Percentiles rank a stretch among this genome's conserved stretches.
These are phyloP conservation scores for Ginglymostoma cirratum DNA, from an alignment of 2,113 vertebrate genomes.

Conservation along the genomic window DNA sequence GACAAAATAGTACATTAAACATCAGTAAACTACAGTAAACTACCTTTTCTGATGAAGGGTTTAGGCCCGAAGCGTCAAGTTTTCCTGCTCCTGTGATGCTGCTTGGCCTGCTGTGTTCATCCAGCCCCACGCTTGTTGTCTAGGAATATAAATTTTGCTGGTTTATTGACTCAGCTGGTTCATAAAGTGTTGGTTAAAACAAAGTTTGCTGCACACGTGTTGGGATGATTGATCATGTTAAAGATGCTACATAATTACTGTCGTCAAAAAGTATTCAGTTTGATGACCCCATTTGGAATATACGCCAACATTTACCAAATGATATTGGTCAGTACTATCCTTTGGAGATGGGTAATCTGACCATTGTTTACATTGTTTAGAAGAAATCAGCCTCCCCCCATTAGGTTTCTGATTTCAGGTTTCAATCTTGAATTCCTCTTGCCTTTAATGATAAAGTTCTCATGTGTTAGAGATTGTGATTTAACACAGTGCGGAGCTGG, in stretches of 20 bases:
- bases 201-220: no score
- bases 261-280: not conserved
- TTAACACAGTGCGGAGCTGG: no score
- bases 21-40: no score
- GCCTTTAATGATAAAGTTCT: not conserved
- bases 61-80: no score
- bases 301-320: not conserved
- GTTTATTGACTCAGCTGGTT: no score
- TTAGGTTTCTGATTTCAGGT: not conserved
- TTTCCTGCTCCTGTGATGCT: no score
- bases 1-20: no score
- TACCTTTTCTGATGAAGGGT: no score
- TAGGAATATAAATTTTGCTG: no score
- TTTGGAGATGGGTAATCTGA: not conserved
- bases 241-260: not conserved
- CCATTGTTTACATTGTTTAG: not conserved
- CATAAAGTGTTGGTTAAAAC: no score
- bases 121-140: no score
- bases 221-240: not conserved
- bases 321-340: not conserved
- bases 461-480: not conserved
- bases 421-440: not conserved
- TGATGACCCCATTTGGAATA: not conserved
- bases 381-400: not conserved
- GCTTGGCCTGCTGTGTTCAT: no score